These are phyloP conservation scores for Silurus glanis DNA, from an alignment of 2,113 vertebrate species.

Conservation along the genomic window DNA sequence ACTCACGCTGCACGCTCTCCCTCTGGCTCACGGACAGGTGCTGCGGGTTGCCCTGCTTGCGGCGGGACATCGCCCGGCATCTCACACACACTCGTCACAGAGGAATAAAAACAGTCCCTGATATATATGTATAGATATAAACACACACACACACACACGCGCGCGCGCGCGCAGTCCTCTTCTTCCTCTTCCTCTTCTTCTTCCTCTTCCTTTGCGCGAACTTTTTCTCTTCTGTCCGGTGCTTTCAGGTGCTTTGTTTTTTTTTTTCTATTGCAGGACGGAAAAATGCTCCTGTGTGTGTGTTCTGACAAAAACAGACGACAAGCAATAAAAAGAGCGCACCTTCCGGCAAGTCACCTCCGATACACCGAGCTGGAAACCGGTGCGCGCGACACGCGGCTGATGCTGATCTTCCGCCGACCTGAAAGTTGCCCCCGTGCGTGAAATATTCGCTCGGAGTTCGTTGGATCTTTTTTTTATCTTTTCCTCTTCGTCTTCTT, in stretches of 20 bases:
- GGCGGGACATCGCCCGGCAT: conserved; percentile 99
- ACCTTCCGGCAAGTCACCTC: too few relatives aligned
- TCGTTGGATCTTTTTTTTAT: not conserved
- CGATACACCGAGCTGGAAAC: too few relatives aligned
- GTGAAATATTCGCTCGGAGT: not conserved
- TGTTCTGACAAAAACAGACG: not conserved
- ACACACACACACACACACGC: too few relatives aligned
- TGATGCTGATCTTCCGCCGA: not conserved
- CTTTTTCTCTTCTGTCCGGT: not conserved
- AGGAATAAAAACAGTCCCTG: conserved; percentile 75
- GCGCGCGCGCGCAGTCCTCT: conserved; percentile 48
- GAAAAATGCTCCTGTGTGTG: not conserved
- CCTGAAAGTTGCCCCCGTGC: not conserved
- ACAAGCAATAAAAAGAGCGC: too few relatives aligned
- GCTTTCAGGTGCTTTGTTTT: not conserved
- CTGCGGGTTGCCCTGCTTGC: conserved; percentile 99
- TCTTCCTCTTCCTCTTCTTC: conserved; percentile 7
- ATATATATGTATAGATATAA: conserved; percentile 27
- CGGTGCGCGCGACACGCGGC: not conserved
- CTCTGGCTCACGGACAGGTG: conserved; percentile 93
- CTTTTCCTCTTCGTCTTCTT: not conserved
- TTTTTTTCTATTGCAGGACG: not conserved
- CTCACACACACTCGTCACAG: conserved; percentile 92
- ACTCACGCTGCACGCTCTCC: conserved; percentile 94
- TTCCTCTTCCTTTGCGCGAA: not conserved